phyloP scores from a whole-genome alignment of 1,140 invertebrate genomes.

The Littorina saxatilis region DNA sequence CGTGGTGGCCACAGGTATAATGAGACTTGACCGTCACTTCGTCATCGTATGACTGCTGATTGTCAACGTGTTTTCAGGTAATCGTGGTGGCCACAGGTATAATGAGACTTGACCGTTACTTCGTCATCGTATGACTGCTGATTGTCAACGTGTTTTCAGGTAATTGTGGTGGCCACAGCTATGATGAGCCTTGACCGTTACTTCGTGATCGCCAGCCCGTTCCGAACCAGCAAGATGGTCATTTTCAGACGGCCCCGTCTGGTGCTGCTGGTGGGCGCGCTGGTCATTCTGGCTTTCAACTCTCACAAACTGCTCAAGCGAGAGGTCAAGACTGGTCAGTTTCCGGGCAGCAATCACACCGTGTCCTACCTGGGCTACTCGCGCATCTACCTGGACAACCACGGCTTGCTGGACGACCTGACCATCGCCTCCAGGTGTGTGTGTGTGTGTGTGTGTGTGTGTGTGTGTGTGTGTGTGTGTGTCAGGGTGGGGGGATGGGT shows the following conservation, averaged over 20 bases:
- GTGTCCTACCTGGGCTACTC: conserved; percentile 27
- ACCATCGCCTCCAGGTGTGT: conserved; percentile 32
- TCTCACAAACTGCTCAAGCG: conserved; percentile 16
- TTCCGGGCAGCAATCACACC: conserved; percentile 19
- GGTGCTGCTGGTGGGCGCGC: neutral
- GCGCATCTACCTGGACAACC: conserved; percentile 22
- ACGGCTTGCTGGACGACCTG: conserved; percentile 21
- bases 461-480: no score
- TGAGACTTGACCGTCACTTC: no score
- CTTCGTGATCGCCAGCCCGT: conserved; percentile 15
- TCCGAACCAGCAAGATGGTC: neutral
- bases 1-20: no score
- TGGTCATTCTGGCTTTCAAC: conserved; percentile 15
- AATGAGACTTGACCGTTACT: conserved; percentile 30
- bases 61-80: neutral
- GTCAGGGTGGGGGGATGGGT: no score
- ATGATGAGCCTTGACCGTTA: conserved; percentile 29
- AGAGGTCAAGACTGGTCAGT: neutral
- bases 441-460: no score
- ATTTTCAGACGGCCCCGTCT: neutral
- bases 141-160: neutral
- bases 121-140: conserved; percentile 15
- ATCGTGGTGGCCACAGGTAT: conserved; percentile 24
- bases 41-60: no score
- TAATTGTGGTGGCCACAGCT: conserved; percentile 23